Conservation (phyloP, 2,797 vertebrate genomes). For the Sternotherus odoratus region DNA sequence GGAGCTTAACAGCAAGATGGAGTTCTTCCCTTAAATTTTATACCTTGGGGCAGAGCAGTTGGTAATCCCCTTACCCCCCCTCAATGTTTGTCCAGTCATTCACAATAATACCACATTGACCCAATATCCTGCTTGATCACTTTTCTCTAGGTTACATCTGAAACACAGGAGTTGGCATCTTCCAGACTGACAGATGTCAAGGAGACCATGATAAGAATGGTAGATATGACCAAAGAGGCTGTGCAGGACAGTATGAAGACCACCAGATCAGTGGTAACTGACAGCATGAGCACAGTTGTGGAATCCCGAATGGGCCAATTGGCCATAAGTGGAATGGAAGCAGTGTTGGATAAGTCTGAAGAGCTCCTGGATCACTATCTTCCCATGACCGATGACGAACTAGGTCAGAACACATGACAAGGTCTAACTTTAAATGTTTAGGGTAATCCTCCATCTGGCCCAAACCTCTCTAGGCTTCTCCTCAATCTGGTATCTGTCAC, state of each 20-base stretch:
- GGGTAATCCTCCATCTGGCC: fast-evolving
- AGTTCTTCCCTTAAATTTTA: too few species aligned
- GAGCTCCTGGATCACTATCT: background rate
- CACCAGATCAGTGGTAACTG: background rate
- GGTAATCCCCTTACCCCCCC: background rate
- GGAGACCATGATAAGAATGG: background rate
- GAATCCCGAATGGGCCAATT: background rate
- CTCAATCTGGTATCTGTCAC: too few species aligned
- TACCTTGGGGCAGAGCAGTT: background rate
- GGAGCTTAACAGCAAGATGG: background rate
- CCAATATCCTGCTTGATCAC: background rate
- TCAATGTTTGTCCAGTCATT: too few species aligned
- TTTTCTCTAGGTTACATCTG: constrained; percentile 29
- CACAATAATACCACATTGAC: too few species aligned
- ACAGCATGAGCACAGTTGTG: background rate
- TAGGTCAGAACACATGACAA: background rate
- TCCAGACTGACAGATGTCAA: constrained; percentile 73
- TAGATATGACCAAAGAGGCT: background rate
- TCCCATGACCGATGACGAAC: background rate
- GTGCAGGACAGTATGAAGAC: background rate
- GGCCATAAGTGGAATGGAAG: background rate
- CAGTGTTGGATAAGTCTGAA: background rate
- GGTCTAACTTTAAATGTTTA: fast-evolving
- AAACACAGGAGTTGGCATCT: constrained; percentile 62
- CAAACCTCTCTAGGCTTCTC: background rate